A percentile compares a stretch with the other conserved stretches of the same genome.
Evolutionary conservation across 2,888 invertebrate species (phyloP).

Genomic region (Himalopsyche kuldschensis): DNA sequence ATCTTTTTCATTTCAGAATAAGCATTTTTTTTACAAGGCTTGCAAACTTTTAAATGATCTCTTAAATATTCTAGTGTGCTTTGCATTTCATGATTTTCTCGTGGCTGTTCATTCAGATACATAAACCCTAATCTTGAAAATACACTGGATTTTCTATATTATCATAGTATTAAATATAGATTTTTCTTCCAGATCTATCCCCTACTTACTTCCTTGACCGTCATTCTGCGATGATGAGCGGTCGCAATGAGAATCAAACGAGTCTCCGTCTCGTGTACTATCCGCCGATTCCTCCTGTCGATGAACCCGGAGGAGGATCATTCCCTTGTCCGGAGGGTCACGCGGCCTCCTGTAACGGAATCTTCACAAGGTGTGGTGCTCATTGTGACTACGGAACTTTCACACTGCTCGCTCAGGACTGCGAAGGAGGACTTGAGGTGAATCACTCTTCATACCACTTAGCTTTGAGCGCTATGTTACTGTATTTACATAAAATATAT

Average conservation of each 20-base stretch:
- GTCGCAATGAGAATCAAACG: slow-evolving; percentile 65
- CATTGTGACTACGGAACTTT: slow-evolving; percentile 78
- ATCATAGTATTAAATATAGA: not conserved
- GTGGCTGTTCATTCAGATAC: too few relatives aligned
- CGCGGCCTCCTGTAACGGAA: slow-evolving; percentile 21
- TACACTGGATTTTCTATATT: too few relatives aligned
- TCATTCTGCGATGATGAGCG: slow-evolving; percentile 67
- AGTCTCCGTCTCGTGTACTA: slow-evolving; percentile 73
- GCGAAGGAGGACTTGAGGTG: slow-evolving; percentile 74
- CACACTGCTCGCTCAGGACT: slow-evolving; percentile 73
- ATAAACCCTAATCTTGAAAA: too few relatives aligned
- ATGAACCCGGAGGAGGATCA: slow-evolving; percentile 28
- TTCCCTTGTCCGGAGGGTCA: not conserved
- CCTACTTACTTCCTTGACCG: slow-evolving; percentile 64
- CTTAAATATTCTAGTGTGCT: too few relatives aligned
- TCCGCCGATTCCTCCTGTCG: slow-evolving; percentile 65
- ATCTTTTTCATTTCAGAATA: too few relatives aligned
- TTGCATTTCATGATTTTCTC: too few relatives aligned
- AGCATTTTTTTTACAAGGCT: too few relatives aligned
- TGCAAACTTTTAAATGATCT: too few relatives aligned
- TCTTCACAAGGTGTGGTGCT: slow-evolving; percentile 66
- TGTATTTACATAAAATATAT: too few relatives aligned
- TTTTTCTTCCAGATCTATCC: slow-evolving; percentile 56
- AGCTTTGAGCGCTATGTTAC: not conserved
- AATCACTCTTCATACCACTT: not conserved